Conservation (phyloP, 2,113 vertebrate species). For the Pollimyrus isidori region DNA sequence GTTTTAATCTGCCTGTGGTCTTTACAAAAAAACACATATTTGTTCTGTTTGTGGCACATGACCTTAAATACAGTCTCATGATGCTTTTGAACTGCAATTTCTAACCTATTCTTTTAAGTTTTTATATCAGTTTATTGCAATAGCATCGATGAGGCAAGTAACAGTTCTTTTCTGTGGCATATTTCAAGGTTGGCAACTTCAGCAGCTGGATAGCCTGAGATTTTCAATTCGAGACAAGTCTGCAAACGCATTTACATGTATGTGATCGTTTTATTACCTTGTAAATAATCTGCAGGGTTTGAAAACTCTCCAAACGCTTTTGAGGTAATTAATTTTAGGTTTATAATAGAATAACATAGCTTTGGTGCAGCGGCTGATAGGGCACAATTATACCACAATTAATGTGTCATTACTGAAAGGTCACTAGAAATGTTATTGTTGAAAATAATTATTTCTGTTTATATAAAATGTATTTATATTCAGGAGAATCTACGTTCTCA, state of each 20-base stretch:
- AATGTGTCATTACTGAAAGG: too few species aligned
- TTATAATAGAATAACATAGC: background rate
- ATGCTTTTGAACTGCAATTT: background rate
- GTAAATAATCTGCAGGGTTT: too few species aligned
- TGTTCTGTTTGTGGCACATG: background rate
- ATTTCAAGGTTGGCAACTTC: background rate
- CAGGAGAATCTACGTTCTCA: background rate
- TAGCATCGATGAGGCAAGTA: background rate
- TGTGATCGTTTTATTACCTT: too few species aligned
- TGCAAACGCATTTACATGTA: too few species aligned
- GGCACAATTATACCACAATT: too few species aligned
- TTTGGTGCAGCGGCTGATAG: too few species aligned
- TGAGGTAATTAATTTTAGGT: too few species aligned
- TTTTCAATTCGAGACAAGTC: too few species aligned
- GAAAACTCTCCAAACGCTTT: too few species aligned
- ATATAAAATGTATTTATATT: background rate
- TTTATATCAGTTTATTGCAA: background rate
- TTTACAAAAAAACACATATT: background rate
- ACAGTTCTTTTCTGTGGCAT: background rate
- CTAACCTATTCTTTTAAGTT: too few species aligned
- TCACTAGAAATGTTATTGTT: background rate
- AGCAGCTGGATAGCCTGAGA: too few species aligned
- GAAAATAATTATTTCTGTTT: background rate
- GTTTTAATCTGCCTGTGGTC: background rate
- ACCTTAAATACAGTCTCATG: background rate